Evolutionary conservation across 1,140 invertebrate species (phyloP).

Genomic region (Pissodes strobi): DNA sequence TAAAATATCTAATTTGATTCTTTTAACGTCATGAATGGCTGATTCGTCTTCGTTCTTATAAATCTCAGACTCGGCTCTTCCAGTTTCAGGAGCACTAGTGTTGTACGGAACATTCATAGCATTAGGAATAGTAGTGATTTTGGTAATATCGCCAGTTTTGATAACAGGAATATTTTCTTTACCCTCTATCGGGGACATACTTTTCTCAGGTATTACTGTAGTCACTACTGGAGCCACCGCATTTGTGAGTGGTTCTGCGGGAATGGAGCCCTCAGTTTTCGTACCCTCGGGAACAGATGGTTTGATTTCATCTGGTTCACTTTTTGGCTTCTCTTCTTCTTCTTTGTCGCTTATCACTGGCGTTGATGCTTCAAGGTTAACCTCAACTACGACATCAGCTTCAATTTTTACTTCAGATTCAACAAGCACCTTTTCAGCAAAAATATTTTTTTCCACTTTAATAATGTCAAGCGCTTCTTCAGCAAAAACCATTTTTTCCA

Average conservation of each 20-base stretch:
- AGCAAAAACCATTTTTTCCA: too few species aligned
- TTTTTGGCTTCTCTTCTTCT: conserved; percentile 15
- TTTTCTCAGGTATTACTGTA: conserved; percentile 35
- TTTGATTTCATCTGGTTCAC: conserved; percentile 23
- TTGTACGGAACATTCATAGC: conserved; percentile 58
- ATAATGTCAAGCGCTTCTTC: too few species aligned
- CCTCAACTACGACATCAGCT: conserved; percentile 13
- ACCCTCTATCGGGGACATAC: conserved; percentile 57
- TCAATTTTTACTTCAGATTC: conserved; percentile 30
- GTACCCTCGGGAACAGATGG: conserved; percentile 22
- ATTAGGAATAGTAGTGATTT: conserved; percentile 21
- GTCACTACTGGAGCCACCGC: conserved; percentile 35
- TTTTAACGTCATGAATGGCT: conserved; percentile 60
- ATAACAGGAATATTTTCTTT: conserved; percentile 62
- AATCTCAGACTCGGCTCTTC: conserved; percentile 61
- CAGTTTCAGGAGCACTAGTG: conserved; percentile 67
- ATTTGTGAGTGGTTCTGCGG: conserved; percentile 41
- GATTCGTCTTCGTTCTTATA: conserved; percentile 19
- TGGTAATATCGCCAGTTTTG: conserved; percentile 23
- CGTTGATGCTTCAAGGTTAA: background rate
- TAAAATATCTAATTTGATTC: conserved; percentile 73
- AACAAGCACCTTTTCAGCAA: background rate
- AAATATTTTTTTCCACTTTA: too few species aligned
- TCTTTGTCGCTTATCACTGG: background rate
- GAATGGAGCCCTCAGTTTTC: conserved; percentile 31